Conservation (phyloP, 2,888 invertebrate genomes). For the Xestobium rufovillosum region DNA sequence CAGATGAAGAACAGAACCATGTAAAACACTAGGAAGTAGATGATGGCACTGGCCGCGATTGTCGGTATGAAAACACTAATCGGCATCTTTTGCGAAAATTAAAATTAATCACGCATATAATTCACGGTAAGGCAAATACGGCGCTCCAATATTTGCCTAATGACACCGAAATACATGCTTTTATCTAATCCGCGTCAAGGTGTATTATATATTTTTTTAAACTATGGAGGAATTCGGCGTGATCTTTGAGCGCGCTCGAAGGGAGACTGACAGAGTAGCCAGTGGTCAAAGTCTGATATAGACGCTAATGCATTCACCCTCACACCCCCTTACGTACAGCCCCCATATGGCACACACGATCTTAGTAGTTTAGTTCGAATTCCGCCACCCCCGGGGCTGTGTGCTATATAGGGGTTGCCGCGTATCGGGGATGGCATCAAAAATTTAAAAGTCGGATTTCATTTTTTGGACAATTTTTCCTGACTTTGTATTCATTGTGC, state of each 20-base stretch:
- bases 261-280: constrained; percentile 36
- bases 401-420: too few relatives aligned
- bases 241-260: constrained; percentile 17
- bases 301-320: constrained; percentile 43
- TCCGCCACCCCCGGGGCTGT: constrained; percentile 22
- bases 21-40: constrained; percentile 32
- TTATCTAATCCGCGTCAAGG: neutral
- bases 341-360: constrained; percentile 32
- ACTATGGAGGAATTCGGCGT: constrained; percentile 2
- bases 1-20: constrained; percentile 28
- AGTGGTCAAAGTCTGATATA: constrained; percentile 40
- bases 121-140: too few relatives aligned
- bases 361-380: too few relatives aligned
- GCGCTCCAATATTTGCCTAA: constrained; percentile 1
- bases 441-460: too few relatives aligned
- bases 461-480: too few relatives aligned
- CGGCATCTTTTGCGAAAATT: neutral
- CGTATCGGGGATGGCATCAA: too few relatives aligned
- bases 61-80: constrained; percentile 28
- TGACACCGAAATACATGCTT: too few relatives aligned
- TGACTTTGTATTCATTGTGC: too few relatives aligned
- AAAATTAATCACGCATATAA: too few relatives aligned
- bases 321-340: constrained; percentile 27
- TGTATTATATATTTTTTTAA: neutral
- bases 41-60: constrained; percentile 30